Evolutionary conservation across 64 coral and sea anemone species (phyloP), one percentile per base, ranked within the genome.

Genomic region (Anthopleura sola): DNA sequence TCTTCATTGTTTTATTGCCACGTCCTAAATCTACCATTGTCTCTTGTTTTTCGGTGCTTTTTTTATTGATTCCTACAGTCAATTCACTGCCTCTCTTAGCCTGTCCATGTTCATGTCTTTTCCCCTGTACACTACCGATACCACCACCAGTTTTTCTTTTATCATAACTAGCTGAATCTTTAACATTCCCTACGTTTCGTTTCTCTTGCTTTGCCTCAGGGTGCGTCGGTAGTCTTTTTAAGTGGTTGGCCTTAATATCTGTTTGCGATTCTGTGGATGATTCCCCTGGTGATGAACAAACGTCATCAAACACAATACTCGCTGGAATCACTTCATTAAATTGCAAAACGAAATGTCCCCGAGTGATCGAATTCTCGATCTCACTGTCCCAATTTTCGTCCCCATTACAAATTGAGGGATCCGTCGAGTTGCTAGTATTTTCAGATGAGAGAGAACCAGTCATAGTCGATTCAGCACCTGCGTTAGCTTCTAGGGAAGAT

Each of bases 331-430:
- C n/a, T 12, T 83, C 82, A 33, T 58, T 57, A 29, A 83, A 48
- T 39, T 57, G 19, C 32, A 83, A 83, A 36, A 56, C 49, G 36
- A 60, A 83, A 81, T 37, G 82, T 83, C 32, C 82, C 16, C 49
- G 44, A 33, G 11, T 32, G n/a, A 49, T 38, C 6, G 82, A 58
- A 38, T 58, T 83, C 18, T 49, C 32, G 44, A 83, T 83, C 19
- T 83, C 82, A 34, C 24, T 57, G 34, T 83, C 82, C 82, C 82
- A 83, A 58, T 83, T 60, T 60, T 83, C 82, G 18, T 49, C 55
- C 31, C 44, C 76, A 48, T 79, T 71, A 14, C 66, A 71, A 71
- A 71, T 13, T 3, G 66, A 71, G 12, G 14, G 29, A 32, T 36
- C 66, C 12, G 10, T 3, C 29, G 31, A 71, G 14, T 7, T 71